Evolutionary conservation across 1,140 invertebrate genomes (phyloP), one percentile per base, ranked within the genome.

Genomic region (Sipha flava): DNA sequence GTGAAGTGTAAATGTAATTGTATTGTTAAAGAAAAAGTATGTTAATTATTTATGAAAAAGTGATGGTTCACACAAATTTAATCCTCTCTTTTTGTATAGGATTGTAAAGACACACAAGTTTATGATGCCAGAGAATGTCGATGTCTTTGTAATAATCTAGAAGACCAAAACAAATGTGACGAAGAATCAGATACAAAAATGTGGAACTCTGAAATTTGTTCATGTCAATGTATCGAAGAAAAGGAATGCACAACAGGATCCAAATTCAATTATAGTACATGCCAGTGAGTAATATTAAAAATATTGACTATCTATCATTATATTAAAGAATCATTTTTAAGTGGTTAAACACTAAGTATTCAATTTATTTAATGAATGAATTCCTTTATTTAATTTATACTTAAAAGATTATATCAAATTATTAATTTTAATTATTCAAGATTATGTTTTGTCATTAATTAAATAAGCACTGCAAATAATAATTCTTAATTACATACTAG

Each of bases 1-100:
- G 86, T 85, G 14, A 86, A 86, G 40, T 92, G 91, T 82, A 86
- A 86, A 82, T 92, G 91, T 83, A 85, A 87, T 40, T 92, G 91
- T 81, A 87, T 84, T 72, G 85, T 88, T 29, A 89, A 89, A 83
- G 83, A 83, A 77, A 83, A 87, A 82, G 89, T 89, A 86, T 85
- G 83, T 85, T 26, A n/a, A n/a, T n/a, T n/a, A 79, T 16, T n/a
- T 0, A 59, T 14, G 23, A 52, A 73, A 0, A 37, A 31, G 34
- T 16, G 37, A 7, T n/a, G n/a, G n/a, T n/a, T n/a, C n/a, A n/a
- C n/a, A n/a, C 34, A 16, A 34, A 72, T 47, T 1, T 2, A 10
- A 66, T 40, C 6, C 1, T n/a, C 3, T 70, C 31, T 29, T 21
- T 54, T n/a, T 54, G 5, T 21, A 52, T 81, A 89, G 87, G 86